Conservation (phyloP, 2,888 invertebrate species). For the Seladonia tumulorum region DNA sequence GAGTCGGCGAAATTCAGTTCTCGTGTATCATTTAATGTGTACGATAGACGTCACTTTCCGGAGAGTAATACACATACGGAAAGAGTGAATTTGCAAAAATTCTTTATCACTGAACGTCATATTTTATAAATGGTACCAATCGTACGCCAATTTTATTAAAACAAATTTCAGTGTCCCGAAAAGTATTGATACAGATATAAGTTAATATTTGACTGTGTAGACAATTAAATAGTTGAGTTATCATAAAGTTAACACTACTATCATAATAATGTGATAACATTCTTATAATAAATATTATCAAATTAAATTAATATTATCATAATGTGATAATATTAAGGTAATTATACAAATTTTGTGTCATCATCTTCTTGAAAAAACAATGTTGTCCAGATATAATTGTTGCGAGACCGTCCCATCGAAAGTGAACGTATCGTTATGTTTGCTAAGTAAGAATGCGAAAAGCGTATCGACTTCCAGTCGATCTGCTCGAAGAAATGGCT, state of each 20-base stretch:
- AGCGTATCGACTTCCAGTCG: not conserved
- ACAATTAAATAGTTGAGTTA: not conserved
- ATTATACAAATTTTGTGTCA: not conserved
- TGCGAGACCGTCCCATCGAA: not conserved
- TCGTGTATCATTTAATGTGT: slow-evolving; percentile 35
- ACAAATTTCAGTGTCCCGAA: no score
- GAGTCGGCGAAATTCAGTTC: slow-evolving; percentile 44
- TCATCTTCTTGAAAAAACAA: not conserved
- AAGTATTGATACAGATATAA: not conserved
- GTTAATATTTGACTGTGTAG: not conserved
- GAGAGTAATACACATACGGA: not conserved
- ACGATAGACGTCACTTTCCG: slow-evolving; percentile 1
- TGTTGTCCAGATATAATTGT: not conserved
- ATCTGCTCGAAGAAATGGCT: slow-evolving; percentile 12
- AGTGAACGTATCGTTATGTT: not conserved
- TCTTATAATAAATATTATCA: no score
- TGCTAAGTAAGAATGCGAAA: not conserved
- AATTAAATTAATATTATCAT: no score
- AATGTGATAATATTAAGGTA: no score
- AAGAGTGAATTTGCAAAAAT: not conserved
- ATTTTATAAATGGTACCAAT: not conserved
- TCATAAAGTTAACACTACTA: not conserved
- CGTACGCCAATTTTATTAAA: not conserved
- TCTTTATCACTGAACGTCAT: not conserved
- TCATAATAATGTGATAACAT: no score